A percentile compares a stretch with the other conserved stretches of the same genome.
Evolutionary conservation across 2,113 vertebrate genomes (phyloP).

Genomic region (Albula glossodonta): DNA sequence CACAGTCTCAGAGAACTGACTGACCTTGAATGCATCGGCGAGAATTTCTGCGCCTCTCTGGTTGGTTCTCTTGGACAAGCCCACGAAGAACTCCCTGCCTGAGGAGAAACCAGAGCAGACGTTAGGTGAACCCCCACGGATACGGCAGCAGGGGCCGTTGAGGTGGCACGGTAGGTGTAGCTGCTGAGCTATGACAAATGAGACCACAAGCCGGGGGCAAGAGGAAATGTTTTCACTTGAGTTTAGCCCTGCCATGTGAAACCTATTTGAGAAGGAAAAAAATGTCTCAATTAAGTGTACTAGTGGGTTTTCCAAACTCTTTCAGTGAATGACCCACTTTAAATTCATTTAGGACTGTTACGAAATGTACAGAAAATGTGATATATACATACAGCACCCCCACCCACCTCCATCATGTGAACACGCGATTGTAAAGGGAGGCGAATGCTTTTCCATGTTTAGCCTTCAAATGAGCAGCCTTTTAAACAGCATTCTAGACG

Average conservation of each 20-base stretch:
- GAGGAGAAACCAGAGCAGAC: constrained; percentile 39
- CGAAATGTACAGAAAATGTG: constrained; percentile 47
- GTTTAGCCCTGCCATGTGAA: constrained; percentile 61
- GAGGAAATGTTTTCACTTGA: constrained; percentile 63
- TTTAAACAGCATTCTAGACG: not conserved
- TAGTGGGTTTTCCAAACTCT: constrained; percentile 44
- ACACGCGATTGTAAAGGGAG: constrained; percentile 17
- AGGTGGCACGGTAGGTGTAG: constrained; percentile 40
- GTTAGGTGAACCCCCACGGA: constrained; percentile 11
- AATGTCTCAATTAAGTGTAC: constrained; percentile 66
- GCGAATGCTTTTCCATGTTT: not conserved
- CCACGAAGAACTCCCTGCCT: constrained; percentile 98
- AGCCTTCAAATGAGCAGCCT: not conserved
- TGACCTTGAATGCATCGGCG: constrained; percentile 95
- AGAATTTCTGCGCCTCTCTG: constrained; percentile 96
- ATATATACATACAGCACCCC: constrained; percentile 23
- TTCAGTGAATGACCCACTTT: constrained; percentile 54
- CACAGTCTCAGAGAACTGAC: not conserved
- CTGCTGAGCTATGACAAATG: constrained; percentile 54
- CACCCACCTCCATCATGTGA: not conserved
- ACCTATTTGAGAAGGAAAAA: constrained; percentile 58
- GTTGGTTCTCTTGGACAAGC: constrained; percentile 95
- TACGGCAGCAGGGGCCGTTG: constrained; percentile 28
- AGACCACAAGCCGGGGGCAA: constrained; percentile 51
- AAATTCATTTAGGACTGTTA: constrained; percentile 40